Conservation (phyloP, 2,113 vertebrate species). For the Channa maculata region DNA sequence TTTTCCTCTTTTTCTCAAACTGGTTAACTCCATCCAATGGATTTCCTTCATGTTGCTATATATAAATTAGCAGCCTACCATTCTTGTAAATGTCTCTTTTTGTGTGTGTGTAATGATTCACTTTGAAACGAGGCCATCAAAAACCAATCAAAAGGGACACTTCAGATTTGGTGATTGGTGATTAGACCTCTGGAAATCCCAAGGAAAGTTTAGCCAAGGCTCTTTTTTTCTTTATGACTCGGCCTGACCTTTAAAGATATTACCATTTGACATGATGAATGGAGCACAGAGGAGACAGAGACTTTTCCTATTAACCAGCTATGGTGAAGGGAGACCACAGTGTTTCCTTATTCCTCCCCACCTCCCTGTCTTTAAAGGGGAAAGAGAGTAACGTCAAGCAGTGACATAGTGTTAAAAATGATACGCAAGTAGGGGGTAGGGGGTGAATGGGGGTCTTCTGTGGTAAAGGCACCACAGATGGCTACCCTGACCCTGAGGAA, state of each 20-base stretch:
- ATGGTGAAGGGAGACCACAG: slow-evolving; percentile 51
- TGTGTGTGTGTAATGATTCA: slow-evolving; percentile 53
- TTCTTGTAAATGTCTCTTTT: slow-evolving; percentile 35
- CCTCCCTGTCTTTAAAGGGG: slow-evolving; percentile 31
- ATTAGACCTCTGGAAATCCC: slow-evolving; percentile 77
- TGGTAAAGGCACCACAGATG: slow-evolving; percentile 60
- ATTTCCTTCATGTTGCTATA: slow-evolving; percentile 27
- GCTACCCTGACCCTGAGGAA: slow-evolving; percentile 70
- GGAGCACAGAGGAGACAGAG: slow-evolving; percentile 67
- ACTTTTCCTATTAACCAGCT: slow-evolving; percentile 78
- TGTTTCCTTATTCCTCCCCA: slow-evolving; percentile 25
- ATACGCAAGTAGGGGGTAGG: slow-evolving; percentile 13
- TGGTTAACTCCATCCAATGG: slow-evolving; percentile 34
- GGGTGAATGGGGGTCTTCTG: slow-evolving; percentile 33
- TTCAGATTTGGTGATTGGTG: slow-evolving; percentile 76
- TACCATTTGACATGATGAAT: slow-evolving; percentile 81
- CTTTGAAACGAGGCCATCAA: slow-evolving; percentile 70
- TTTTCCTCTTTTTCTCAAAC: neutral
- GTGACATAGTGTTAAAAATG: slow-evolving; percentile 65
- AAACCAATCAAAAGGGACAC: slow-evolving; percentile 79
- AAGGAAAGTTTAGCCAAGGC: slow-evolving; percentile 78
- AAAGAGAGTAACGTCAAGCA: slow-evolving; percentile 28
- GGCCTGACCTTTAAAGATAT: slow-evolving; percentile 82
- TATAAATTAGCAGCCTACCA: slow-evolving; percentile 28
- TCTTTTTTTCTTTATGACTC: slow-evolving; percentile 79